phyloP scores from a whole-genome alignment of 1,140 invertebrate species.

The Metaphire vulgaris region DNA sequence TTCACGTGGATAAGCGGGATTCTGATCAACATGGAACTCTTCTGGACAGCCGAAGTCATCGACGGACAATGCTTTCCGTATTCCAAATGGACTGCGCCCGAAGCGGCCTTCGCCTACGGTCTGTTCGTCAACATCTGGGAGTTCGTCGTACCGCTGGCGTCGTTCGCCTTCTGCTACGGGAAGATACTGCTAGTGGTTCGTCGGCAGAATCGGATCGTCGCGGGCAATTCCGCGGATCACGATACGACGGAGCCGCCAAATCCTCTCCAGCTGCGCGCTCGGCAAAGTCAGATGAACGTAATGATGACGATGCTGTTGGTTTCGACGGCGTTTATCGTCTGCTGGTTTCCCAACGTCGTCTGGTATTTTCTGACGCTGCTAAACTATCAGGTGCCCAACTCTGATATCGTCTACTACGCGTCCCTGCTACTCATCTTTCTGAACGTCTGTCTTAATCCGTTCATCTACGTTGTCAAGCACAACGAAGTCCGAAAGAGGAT shows the following conservation, averaged over 20 bases:
- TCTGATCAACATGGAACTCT: not conserved
- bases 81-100: not conserved
- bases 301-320: constrained; percentile 11
- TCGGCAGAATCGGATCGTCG: not conserved
- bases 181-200: constrained; percentile 3
- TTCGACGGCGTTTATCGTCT: constrained; percentile 12
- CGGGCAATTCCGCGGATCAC: not conserved
- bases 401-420: constrained; percentile 7
- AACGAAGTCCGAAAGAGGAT: constrained; percentile 5
- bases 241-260: not conserved
- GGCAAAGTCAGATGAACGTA: not conserved
- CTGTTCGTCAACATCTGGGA: not conserved
- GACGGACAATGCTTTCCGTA: constrained; percentile 14
- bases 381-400: constrained; percentile 6
- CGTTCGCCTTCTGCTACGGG: constrained; percentile 12
- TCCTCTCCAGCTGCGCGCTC: not conserved
- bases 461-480: constrained; percentile 17
- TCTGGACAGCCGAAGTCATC: constrained; percentile 6
- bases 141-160: constrained; percentile 20
- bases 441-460: constrained; percentile 20
- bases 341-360: constrained; percentile 19
- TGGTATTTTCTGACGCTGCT: constrained; percentile 6
- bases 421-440: constrained; percentile 9
- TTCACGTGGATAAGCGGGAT: constrained; percentile 17
- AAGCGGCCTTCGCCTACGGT: not conserved